phyloP scores from a whole-genome alignment of 2,113 vertebrate genomes.

The Oceanodroma tethys region DNA sequence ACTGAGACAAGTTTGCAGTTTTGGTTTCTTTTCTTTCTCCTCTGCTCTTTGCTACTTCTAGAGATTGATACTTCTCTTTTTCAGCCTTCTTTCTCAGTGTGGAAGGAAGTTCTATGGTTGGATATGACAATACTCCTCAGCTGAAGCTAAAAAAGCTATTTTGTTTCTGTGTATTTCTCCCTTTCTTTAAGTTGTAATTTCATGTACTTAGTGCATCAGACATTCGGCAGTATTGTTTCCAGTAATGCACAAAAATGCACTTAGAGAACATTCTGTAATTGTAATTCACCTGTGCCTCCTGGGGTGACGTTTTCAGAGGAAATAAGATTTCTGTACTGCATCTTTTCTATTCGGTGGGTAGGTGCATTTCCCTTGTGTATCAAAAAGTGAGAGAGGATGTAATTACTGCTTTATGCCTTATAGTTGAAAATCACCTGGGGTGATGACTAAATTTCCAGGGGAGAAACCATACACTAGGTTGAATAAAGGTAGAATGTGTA shows the following conservation, averaged over 20 bases:
- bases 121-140: not conserved
- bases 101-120: not conserved
- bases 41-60: not conserved
- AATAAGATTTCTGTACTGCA: not conserved
- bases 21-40: not conserved
- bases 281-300: not conserved
- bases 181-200: not conserved
- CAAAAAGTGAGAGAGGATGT: not conserved
- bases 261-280: not conserved
- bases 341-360: not conserved
- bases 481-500: not conserved
- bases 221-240: not conserved
- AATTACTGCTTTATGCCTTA: constrained; percentile 10
- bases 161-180: not conserved
- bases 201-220: not conserved
- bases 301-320: not conserved
- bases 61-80: not conserved
- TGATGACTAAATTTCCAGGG: constrained; percentile 21
- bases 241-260: not conserved
- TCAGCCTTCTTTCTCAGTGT: not conserved
- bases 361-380: not conserved
- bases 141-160: not conserved
- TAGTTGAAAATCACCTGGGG: constrained; percentile 12
- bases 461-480: not conserved
- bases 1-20: not conserved